These are phyloP conservation scores for Lepidonotus clava DNA, from an alignment of 2,888 invertebrate genomes.

Conservation along the genomic window DNA sequence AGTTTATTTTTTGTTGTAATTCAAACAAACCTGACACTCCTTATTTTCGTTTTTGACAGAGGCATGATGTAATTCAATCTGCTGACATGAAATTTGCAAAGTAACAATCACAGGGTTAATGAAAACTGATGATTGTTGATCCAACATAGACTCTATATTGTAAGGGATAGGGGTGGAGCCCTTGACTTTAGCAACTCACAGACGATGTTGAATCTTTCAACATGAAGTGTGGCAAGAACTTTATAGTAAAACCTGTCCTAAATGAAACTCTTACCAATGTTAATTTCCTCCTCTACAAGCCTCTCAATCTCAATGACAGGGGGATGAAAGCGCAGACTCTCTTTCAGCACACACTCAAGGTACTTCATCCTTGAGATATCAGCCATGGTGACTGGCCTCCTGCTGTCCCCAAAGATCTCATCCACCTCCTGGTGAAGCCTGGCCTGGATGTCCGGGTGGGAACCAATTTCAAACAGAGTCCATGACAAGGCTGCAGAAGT, in stretches of 20 bases:
- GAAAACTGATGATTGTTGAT: too few species aligned
- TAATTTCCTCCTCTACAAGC: background rate
- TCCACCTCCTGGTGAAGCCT: conserved; percentile 82
- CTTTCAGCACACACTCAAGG: conserved; percentile 81
- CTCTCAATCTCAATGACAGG: background rate
- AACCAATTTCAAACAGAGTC: conserved; percentile 90
- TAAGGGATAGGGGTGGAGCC: too few species aligned
- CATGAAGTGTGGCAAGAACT: too few species aligned
- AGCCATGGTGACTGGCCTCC: conserved; percentile 80
- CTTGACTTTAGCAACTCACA: too few species aligned
- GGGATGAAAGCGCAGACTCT: background rate
- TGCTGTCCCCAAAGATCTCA: conserved; percentile 74
- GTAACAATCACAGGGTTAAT: too few species aligned
- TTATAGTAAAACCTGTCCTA: too few species aligned
- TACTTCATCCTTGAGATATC: conserved; percentile 81
- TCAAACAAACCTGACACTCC: background rate
- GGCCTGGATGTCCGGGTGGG: conserved; percentile 88
- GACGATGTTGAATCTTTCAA: too few species aligned
- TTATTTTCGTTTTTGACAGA: too few species aligned
- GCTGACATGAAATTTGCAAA: too few species aligned
- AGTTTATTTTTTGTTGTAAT: background rate
- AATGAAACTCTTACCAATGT: background rate
- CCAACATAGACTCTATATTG: too few species aligned
- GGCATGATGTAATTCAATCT: too few species aligned
- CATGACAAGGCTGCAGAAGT: conserved; percentile 93